A percentile compares a stretch with the other conserved stretches of the same genome.
These are phyloP conservation scores for Octonoba sinensis DNA, from an alignment of 2,888 invertebrate species.

Conservation along the genomic window DNA sequence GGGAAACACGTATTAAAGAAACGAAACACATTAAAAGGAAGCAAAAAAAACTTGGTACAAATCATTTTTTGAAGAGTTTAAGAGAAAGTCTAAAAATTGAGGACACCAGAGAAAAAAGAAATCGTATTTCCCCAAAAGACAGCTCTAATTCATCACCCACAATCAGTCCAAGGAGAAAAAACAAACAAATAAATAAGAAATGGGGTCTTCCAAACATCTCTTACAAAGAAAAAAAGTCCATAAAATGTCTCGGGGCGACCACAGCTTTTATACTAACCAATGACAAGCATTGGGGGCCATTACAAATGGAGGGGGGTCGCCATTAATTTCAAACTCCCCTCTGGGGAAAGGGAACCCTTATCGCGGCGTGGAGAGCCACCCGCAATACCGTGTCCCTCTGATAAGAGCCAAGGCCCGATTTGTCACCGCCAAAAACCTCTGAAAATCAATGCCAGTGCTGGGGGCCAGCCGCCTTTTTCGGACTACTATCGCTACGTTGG, in stretches of 20 bases:
- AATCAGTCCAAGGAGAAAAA: conserved; percentile 26
- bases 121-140: conserved; percentile 21
- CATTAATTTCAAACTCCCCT: conserved; percentile 58
- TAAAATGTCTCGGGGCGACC: conserved; percentile 24
- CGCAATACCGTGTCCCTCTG: conserved; percentile 45
- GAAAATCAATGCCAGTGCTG: conserved; percentile 44
- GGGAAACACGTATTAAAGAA: too few relatives aligned
- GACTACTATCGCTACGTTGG: background rate
- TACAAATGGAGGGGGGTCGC: conserved; percentile 41
- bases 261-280: conserved; percentile 26
- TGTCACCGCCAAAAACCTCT: conserved; percentile 48
- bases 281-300: conserved; percentile 34
- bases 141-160: conserved; percentile 48
- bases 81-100: background rate
- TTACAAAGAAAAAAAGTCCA: conserved; percentile 9
- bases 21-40: too few relatives aligned
- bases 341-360: conserved; percentile 33
- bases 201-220: conserved; percentile 31
- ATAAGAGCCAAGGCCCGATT: conserved; percentile 48
- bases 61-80: too few relatives aligned
- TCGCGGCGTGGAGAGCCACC: conserved; percentile 36
- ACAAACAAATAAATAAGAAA: conserved; percentile 31
- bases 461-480: too few relatives aligned
- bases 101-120: conserved; percentile 4
- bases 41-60: too few relatives aligned